Percentiles rank a stretch among this genome's conserved stretches.
Conservation (phyloP, 2,888 invertebrate species). For the Dolichomitus sp. region DNA sequence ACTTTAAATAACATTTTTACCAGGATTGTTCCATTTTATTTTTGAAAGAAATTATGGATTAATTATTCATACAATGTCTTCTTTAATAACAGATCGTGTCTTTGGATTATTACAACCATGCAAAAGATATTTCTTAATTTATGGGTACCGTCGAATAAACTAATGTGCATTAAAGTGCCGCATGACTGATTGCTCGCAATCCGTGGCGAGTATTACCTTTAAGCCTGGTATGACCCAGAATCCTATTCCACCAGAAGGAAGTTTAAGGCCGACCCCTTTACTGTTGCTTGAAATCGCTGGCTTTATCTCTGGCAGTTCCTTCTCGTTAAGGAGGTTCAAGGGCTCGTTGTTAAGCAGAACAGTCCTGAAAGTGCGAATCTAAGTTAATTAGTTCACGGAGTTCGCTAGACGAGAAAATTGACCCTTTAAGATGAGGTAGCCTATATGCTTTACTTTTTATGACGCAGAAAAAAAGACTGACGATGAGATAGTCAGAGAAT, state of each 20-base stretch:
- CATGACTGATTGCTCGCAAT: background rate
- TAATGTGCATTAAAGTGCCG: background rate
- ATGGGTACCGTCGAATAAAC: background rate
- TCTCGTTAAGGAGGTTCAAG: slow-evolving; percentile 88
- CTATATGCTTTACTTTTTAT: background rate
- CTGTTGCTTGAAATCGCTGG: slow-evolving; percentile 87
- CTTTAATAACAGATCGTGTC: no score
- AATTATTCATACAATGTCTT: no score
- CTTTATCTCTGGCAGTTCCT: slow-evolving; percentile 85
- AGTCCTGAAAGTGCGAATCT: slow-evolving; percentile 85
- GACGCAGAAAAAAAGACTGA: background rate
- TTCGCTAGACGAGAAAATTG: slow-evolving; percentile 15
- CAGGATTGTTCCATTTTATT: background rate
- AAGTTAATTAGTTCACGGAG: slow-evolving; percentile 8
- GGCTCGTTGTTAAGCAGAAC: slow-evolving; percentile 89
- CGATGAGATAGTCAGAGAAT: background rate
- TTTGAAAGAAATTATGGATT: background rate
- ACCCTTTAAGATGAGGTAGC: slow-evolving; percentile 7
- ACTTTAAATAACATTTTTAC: background rate
- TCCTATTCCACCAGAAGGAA: slow-evolving; percentile 90
- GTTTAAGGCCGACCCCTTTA: slow-evolving; percentile 88
- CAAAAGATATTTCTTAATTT: background rate
- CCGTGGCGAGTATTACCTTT: slow-evolving; percentile 86
- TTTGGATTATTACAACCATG: background rate
- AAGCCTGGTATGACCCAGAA: slow-evolving; percentile 92